Percentiles rank a stretch among this genome's conserved stretches.
Evolutionary conservation across 2,113 vertebrate genomes (phyloP).

Genomic region (Oriolus oriolus): DNA sequence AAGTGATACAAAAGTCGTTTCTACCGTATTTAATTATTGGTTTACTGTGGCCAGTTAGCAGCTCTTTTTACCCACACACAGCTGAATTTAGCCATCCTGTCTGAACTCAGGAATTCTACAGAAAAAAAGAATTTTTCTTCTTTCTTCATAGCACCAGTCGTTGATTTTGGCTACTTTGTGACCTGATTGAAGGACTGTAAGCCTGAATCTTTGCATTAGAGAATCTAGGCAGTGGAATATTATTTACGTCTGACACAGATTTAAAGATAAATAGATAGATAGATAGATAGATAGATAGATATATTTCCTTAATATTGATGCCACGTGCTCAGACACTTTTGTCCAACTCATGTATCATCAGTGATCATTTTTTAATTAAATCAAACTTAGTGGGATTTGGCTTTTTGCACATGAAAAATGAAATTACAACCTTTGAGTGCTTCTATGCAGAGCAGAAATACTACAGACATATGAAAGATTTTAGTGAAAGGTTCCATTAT

Average conservation of each 20-base stretch:
- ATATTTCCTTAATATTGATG: not conserved
- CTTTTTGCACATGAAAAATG: not conserved
- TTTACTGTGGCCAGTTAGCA: not conserved
- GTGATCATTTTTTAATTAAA: not conserved
- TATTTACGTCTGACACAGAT: not conserved
- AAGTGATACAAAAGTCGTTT: not conserved
- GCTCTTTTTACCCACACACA: rapidly evolving
- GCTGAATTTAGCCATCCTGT: not conserved
- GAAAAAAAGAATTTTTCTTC: not conserved
- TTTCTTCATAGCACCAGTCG: not conserved
- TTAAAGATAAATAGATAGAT: not conserved
- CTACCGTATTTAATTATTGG: rapidly evolving
- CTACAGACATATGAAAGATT: not conserved
- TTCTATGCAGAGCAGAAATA: not conserved
- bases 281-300: too few relatives aligned
- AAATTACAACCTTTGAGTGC: not conserved
- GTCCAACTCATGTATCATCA: not conserved
- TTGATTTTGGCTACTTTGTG: not conserved
- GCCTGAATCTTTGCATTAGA: not conserved
- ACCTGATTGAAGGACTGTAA: not conserved
- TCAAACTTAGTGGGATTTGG: not conserved
- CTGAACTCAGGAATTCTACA: not conserved
- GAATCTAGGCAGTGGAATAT: not conserved
- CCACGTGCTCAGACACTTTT: not conserved
- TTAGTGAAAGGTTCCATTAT: not conserved